Conservation (phyloP, 2,797 vertebrate species). For the Macropus fuliginosus region DNA sequence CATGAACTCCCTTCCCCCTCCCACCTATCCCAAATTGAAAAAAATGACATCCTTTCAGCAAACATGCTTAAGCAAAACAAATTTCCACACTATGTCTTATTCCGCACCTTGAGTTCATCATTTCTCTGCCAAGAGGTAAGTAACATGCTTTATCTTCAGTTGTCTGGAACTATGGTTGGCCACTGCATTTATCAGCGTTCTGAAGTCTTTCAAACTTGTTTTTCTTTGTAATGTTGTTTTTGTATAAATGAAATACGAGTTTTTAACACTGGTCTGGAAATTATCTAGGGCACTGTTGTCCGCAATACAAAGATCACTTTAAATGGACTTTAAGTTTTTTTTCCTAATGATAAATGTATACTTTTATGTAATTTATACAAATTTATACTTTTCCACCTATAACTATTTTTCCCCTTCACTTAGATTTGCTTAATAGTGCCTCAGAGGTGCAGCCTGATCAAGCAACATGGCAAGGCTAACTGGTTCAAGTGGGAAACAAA, state of each 20-base stretch:
- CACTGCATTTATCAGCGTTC: not conserved
- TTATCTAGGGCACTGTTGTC: not conserved
- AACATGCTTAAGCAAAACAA: not conserved
- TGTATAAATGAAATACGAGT: not conserved
- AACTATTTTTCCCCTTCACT: not conserved
- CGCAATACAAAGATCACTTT: not conserved
- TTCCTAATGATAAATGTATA: not conserved
- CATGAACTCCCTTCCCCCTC: not conserved
- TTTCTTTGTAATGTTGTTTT: not conserved
- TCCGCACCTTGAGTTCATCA: not conserved
- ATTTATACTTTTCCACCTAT: not conserved
- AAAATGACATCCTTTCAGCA: not conserved
- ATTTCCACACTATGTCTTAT: not conserved
- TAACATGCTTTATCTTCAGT: not conserved
- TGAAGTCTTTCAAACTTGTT: not conserved
- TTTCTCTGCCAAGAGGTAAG: not conserved
- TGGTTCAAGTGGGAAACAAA: not conserved
- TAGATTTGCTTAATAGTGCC: not conserved
- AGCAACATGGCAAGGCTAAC: not conserved
- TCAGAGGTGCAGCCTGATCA: not conserved
- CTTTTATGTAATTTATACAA: not conserved
- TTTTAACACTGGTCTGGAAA: not conserved
- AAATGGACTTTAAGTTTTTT: not conserved
- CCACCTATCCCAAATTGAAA: not conserved
- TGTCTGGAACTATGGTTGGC: not conserved